Evolutionary conservation across 2,113 vertebrate species (phyloP), one percentile per base, ranked within the genome.

Genomic region (Willisornis vidua): DNA sequence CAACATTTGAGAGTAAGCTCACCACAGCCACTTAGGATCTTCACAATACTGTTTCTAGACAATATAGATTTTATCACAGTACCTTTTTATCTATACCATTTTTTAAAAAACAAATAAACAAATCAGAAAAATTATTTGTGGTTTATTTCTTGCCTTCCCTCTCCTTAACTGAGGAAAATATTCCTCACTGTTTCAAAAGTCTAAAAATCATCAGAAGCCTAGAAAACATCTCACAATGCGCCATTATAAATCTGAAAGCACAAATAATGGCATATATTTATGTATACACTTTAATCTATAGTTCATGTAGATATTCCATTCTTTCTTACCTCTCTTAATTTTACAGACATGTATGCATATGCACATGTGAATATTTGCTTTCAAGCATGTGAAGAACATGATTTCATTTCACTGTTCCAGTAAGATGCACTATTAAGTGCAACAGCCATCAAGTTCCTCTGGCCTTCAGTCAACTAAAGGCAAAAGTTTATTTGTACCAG

Each of bases 401-500:
- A 66, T 37, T 85, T 26, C 20, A 86, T 74, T 94, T 68, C 45
- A 41, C 22, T 77, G 37, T 48, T 78, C n/a, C 75, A 59, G 51
- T 46, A 70, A 83, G 20, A 49, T 7, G 13, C 24, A 37, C 19
- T n/a, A 43, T 15, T 35, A 62, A 39, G 13, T 93, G 31, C 52
- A 63, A 46, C 31, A 82, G 37, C 61, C 67, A 94, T 55, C 41
- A 51, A 24, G n/a, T 39, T 65, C 71, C 52, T 63, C 33, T 90
- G 66, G 90, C 63, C 79, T 96, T 85, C 75, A 75, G 77, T 77
- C 76, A 90, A 37, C 73, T 71, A 52, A n/a, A 70, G 89, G 79
- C 2, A 1, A 88, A 92, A 81, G 85, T 93, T 95, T 73, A 93
- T 94, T 89, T 93, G 84, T 94, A 88, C 57, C 77, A 93, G 87